Evolutionary conservation across 2,888 invertebrate genomes (phyloP).

Genomic region (Agrochola litura): DNA sequence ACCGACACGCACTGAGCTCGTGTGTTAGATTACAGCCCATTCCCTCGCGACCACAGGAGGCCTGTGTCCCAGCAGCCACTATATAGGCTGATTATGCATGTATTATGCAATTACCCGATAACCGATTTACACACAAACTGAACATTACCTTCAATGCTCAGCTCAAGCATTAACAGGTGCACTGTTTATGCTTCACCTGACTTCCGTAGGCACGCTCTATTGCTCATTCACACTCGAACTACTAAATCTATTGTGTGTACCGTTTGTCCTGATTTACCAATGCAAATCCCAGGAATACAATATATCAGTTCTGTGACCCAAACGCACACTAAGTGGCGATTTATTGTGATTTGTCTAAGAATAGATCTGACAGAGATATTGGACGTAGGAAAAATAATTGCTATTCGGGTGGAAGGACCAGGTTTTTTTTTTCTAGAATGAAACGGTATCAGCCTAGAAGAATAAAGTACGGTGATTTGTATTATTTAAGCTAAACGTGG

Average conservation of each 20-base stretch:
- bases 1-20: too few species aligned
- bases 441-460: neutral
- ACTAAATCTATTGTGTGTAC: conserved; percentile 46
- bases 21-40: too few species aligned
- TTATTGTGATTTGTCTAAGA: conserved; percentile 51
- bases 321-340: conserved; percentile 55
- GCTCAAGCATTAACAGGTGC: conserved; percentile 12
- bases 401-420: conserved; percentile 7
- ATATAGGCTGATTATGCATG: too few species aligned
- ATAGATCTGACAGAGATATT: conserved; percentile 47
- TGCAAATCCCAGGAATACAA: conserved; percentile 62
- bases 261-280: conserved; percentile 56
- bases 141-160: conserved; percentile 6
- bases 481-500: neutral
- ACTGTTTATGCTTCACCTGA: neutral
- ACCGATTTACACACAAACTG: neutral
- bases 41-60: too few species aligned
- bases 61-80: too few species aligned
- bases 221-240: conserved; percentile 33
- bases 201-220: conserved; percentile 14
- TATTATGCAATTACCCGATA: too few species aligned
- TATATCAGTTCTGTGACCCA: conserved; percentile 65
- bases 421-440: neutral
- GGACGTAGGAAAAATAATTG: conserved; percentile 5
- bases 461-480: neutral